Evolutionary conservation across 2,888 invertebrate genomes (phyloP).

Genomic region (Nesidiocoris tenuis): DNA sequence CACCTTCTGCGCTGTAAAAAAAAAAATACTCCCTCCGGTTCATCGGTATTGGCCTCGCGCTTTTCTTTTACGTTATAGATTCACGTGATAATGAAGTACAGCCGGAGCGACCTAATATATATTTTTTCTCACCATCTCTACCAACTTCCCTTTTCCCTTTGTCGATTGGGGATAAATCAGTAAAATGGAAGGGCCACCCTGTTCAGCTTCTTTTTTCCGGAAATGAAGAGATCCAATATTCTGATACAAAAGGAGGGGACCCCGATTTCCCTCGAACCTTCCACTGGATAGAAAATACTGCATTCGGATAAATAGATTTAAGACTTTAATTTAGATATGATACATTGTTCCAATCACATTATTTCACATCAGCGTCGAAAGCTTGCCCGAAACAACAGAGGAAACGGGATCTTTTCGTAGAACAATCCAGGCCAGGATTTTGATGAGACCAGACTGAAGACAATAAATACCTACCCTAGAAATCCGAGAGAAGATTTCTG

Average conservation of each 20-base stretch:
- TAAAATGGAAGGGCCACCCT: neutral
- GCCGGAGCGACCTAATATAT: neutral
- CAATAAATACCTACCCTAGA: too few relatives aligned
- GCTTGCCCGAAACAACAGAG: too few relatives aligned
- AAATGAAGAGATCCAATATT: constrained; percentile 36
- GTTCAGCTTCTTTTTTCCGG: constrained; percentile 10
- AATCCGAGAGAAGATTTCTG: too few relatives aligned
- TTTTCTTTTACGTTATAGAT: neutral
- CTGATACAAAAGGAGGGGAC: constrained; percentile 25
- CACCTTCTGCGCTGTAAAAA: too few relatives aligned
- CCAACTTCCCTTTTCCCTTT: neutral
- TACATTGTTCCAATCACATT: constrained; percentile 1
- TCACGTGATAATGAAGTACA: neutral
- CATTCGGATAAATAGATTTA: constrained; percentile 9
- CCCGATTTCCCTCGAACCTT: too few relatives aligned
- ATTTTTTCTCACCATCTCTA: neutral
- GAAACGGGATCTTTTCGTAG: too few relatives aligned
- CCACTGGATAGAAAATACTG: constrained; percentile 8
- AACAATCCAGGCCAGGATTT: too few relatives aligned
- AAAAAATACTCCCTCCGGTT: neutral
- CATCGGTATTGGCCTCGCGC: neutral
- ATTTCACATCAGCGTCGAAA: neutral
- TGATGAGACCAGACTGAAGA: too few relatives aligned
- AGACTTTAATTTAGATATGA: constrained; percentile 18
- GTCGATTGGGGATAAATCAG: constrained; percentile 24